Base-by-base conservation (phyloP, 2,113 vertebrate species). In the Gracilinanus agilis region DNA sequence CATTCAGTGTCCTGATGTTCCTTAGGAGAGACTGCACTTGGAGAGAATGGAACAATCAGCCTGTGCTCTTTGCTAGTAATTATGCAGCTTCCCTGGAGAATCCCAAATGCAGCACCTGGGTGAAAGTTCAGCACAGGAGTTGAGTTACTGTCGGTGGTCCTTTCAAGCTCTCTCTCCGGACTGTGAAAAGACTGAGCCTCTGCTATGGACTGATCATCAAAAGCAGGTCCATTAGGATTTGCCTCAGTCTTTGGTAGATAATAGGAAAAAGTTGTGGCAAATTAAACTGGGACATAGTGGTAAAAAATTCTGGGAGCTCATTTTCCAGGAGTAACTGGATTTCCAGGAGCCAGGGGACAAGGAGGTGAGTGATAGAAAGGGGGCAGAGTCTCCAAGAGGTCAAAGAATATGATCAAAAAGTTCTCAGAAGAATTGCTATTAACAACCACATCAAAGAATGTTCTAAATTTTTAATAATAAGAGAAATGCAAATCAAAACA, bases 11-110 rank as follows among this genome's bases (percentile, higher is more conserved):
- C 93, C 53, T 93, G 93, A 94, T 90, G 95, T 92, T 97, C 88
- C n/a, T 97, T 92, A 96, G 92, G n/a, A 96, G 95, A 97, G 94
- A 93, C 53, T 94, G 91, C 94, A 53, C 2, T 55, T 61, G 53
- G 29, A 88, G 97, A 97, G 93, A 97, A 95, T 96, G 97, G 94
- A 97, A 97, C 54, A 96, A 97, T 96, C 83, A 95, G 94, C 96
- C 24, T 19, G 49, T 90, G 83, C 94, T 94, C 93, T 91, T 89
- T 90, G 9, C 44, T 92, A 95, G 96, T 96, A 96, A 94, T 97
- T 92, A 94, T 0, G 2, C 11, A 94, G 83, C 49, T 93, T 96
- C 89, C 89, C 89, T 75, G 95, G 49, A 0, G 88, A 97, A 90
- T 54, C 27, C 90, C 96, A 53, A 94, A 44, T 91, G 53, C 44